Percentiles rank a stretch among this genome's conserved stretches.
phyloP scores from a whole-genome alignment of 23 tunicate species.

The Ascidia mentula region DNA sequence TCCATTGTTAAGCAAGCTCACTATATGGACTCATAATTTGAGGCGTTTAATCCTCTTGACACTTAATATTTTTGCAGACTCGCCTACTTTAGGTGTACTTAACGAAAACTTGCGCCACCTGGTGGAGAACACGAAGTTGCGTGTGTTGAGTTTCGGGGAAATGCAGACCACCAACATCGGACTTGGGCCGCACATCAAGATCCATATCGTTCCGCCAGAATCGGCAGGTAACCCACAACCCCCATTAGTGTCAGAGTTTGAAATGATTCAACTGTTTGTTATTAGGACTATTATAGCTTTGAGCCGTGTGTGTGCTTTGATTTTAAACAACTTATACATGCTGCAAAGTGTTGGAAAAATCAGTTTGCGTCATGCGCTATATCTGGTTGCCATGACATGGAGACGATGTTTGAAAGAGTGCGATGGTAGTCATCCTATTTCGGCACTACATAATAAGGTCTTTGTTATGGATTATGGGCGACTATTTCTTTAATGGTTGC shows the following conservation, averaged over 20 bases:
- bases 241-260: too few relatives aligned
- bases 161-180: slow-evolving; percentile 64
- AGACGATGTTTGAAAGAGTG: too few relatives aligned
- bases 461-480: too few relatives aligned
- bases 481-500: too few relatives aligned
- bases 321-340: not conserved
- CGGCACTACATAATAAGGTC: too few relatives aligned
- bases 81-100: slow-evolving; percentile 53
- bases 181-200: slow-evolving; percentile 35
- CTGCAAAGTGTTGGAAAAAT: not conserved
- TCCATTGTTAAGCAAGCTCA: too few relatives aligned
- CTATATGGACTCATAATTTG: too few relatives aligned
- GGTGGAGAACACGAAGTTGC: slow-evolving; percentile 6
- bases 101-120: slow-evolving; percentile 52
- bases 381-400: too few relatives aligned
- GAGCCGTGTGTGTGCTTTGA: not conserved
- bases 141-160: slow-evolving; percentile 75
- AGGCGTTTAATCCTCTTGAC: not conserved
- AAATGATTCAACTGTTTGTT: too few relatives aligned
- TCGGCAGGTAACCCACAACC: slow-evolving; percentile 61
- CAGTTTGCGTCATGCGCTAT: not conserved
- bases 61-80: slow-evolving; percentile 65
- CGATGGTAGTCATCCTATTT: too few relatives aligned
- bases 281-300: too few relatives aligned
- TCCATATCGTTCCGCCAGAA: slow-evolving; percentile 75